These are phyloP conservation scores for Salpingus planirostris DNA, from an alignment of 2,888 invertebrate genomes.

Conservation along the genomic window DNA sequence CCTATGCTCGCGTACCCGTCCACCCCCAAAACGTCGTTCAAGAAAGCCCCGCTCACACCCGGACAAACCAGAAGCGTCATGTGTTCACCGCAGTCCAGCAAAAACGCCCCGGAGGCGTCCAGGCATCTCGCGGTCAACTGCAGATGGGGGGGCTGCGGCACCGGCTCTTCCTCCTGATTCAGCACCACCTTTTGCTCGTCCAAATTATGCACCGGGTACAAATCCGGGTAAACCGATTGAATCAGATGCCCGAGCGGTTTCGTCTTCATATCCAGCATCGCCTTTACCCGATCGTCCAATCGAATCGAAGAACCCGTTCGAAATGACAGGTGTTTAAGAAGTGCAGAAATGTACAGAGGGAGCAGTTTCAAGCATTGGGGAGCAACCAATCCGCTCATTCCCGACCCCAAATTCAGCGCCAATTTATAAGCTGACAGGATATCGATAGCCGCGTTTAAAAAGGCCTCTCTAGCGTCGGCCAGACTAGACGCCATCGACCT, in stretches of 20 bases:
- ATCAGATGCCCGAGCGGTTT: constrained; percentile 73
- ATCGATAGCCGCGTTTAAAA: constrained; percentile 92
- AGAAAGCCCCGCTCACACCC: constrained; percentile 62
- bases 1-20: constrained; percentile 62
- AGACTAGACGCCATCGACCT: constrained; percentile 76
- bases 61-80: constrained; percentile 80
- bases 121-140: constrained; percentile 78
- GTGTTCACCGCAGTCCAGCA: constrained; percentile 78
- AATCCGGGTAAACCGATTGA: constrained; percentile 81
- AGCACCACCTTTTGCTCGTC: constrained; percentile 35
- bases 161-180: constrained; percentile 34
- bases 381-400: constrained; percentile 58
- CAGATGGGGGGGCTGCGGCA: constrained; percentile 64
- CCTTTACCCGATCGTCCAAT: constrained; percentile 85
- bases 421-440: constrained; percentile 67
- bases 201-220: constrained; percentile 79
- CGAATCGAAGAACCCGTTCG: constrained; percentile 79
- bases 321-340: constrained; percentile 87
- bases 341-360: constrained; percentile 80
- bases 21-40: constrained; percentile 71
- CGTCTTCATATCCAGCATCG: constrained; percentile 90
- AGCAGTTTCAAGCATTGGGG: constrained; percentile 71
- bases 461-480: constrained; percentile 90
- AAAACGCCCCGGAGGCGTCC: constrained; percentile 81
- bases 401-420: constrained; percentile 53